phyloP scores from a whole-genome alignment of 2,888 invertebrate genomes.

The Melanargia galathea region DNA sequence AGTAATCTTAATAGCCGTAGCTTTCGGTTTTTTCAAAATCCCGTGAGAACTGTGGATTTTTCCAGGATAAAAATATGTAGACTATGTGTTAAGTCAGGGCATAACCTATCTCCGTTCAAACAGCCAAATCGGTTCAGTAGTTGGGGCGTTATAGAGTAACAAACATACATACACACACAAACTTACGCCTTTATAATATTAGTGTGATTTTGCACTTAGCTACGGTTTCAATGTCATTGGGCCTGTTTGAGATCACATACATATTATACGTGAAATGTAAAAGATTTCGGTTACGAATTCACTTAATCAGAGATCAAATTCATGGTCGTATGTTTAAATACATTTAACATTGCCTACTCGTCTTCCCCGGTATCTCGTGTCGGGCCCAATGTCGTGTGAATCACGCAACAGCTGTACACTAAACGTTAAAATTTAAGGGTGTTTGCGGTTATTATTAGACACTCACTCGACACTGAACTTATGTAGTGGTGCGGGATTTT shows the following conservation, averaged over 20 bases:
- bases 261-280: conserved; percentile 18
- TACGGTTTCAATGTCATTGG: neutral
- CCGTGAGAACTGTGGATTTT: too few relatives aligned
- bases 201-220: conserved; percentile 46
- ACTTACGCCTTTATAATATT: too few relatives aligned
- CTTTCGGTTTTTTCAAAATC: too few relatives aligned
- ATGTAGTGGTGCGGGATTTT: conserved; percentile 9
- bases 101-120: too few relatives aligned
- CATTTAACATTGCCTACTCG: conserved; percentile 53
- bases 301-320: conserved; percentile 63
- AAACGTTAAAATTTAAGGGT: conserved; percentile 75
- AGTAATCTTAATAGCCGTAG: too few relatives aligned
- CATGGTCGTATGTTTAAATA: conserved; percentile 66
- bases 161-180: too few relatives aligned
- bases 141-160: too few relatives aligned
- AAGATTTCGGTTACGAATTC: conserved; percentile 43
- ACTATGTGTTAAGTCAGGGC: too few relatives aligned
- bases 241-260: too few relatives aligned
- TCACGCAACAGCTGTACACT: conserved; percentile 74
- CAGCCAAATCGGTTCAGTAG: too few relatives aligned
- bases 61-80: too few relatives aligned
- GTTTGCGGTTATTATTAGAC: conserved; percentile 64
- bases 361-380: conserved; percentile 56
- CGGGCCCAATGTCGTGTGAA: conserved; percentile 75
- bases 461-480: conserved; percentile 35